Conservation (phyloP, 2,888 invertebrate genomes). For the Lucinisca nassula region DNA sequence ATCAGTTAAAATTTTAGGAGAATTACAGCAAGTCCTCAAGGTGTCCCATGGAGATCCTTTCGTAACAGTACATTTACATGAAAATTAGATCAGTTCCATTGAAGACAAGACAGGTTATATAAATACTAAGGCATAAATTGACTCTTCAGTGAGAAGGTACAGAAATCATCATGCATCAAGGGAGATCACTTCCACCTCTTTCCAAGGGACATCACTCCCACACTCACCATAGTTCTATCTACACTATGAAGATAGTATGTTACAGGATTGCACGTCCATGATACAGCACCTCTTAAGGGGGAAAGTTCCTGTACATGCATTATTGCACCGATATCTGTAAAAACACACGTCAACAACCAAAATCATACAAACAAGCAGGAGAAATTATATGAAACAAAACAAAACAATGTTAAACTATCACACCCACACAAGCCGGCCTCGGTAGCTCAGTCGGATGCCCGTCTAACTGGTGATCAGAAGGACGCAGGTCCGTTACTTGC, state of each 20-base stretch:
- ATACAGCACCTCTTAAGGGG: conserved; percentile 98
- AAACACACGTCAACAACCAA: conserved; percentile 35
- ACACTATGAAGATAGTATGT: conserved; percentile 99
- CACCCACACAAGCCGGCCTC: too few relatives aligned
- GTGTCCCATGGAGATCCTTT: too few relatives aligned
- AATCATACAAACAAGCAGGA: background rate
- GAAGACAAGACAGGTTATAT: background rate
- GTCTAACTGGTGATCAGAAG: too few relatives aligned
- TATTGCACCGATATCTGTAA: conserved; percentile 97
- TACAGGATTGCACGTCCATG: conserved; percentile 99
- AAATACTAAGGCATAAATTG: background rate
- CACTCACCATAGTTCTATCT: conserved; percentile 93
- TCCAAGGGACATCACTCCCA: conserved; percentile 65
- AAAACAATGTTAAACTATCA: too few relatives aligned
- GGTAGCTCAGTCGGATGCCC: too few relatives aligned
- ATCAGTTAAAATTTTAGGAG: too few relatives aligned
- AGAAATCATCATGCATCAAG: conserved; percentile 34
- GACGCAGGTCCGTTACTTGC: too few relatives aligned
- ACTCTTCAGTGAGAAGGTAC: conserved; percentile 8
- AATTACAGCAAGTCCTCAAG: too few relatives aligned
- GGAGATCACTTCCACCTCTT: conserved; percentile 58
- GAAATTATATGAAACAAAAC: too few relatives aligned
- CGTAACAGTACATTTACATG: too few relatives aligned
- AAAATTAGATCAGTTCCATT: background rate
- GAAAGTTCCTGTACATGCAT: conserved; percentile 99